Conservation (phyloP, 2,113 vertebrate species). For the Trematocara marginatum region DNA sequence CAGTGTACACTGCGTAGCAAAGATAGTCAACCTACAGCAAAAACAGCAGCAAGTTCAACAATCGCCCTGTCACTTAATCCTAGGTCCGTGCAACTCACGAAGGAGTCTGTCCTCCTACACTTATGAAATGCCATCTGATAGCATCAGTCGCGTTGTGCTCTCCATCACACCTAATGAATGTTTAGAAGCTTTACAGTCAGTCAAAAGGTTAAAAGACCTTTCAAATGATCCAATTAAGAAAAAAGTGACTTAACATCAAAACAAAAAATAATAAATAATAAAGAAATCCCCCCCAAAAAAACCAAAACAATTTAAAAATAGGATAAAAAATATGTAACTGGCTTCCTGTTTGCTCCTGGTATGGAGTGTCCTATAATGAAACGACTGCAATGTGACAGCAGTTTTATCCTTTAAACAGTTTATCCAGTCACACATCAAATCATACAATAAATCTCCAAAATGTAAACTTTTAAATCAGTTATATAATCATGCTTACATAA, state of each 20-base stretch:
- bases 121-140: constrained; percentile 55
- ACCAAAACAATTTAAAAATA: neutral
- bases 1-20: neutral
- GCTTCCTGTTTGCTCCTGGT: neutral
- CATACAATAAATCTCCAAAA: accelerated
- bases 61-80: neutral
- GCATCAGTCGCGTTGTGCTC: constrained; percentile 46
- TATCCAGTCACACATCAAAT: neutral
- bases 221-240: neutral
- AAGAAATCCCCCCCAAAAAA: neutral
- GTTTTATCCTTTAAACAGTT: neutral
- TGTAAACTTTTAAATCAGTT: neutral
- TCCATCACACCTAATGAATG: constrained; percentile 40
- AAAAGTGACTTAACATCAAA: neutral
- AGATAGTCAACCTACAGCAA: neutral
- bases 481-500: accelerated
- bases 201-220: constrained; percentile 21
- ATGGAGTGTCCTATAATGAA: neutral
- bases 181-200: constrained; percentile 39
- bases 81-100: neutral
- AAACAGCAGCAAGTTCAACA: neutral
- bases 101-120: constrained; percentile 16
- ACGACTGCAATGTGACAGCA: neutral
- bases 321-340: accelerated
- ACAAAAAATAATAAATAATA: neutral